Evolutionary conservation across 2,113 vertebrate species (phyloP).

Genomic region (Xenopus tropicalis): DNA sequence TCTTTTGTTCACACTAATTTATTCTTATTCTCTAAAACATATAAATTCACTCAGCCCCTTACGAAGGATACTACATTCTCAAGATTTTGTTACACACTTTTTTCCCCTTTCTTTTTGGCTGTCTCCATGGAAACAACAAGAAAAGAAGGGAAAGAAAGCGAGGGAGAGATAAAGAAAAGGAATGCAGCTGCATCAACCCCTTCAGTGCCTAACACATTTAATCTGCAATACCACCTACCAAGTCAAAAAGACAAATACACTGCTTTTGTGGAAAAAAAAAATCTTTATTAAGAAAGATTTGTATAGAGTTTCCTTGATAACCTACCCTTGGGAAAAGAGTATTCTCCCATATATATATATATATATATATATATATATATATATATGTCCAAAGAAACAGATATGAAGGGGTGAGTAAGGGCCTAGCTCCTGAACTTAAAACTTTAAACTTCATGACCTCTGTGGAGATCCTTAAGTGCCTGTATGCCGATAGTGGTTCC

Average conservation of each 20-base stretch:
- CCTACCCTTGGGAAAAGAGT: background rate
- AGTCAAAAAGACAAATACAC: background rate
- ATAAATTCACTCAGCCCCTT: background rate
- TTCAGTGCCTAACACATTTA: conserved; percentile 11
- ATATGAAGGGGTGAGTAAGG: no score
- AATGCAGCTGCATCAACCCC: conserved; percentile 23
- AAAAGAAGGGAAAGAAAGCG: conserved; percentile 24
- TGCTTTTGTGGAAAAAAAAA: no score
- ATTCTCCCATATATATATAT: no score
- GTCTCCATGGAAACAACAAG: conserved; percentile 42
- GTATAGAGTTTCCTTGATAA: background rate
- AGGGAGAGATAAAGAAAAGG: conserved; percentile 25
- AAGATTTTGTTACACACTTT: conserved; percentile 23
- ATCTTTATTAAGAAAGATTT: no score
- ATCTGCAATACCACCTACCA: background rate
- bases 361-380: no score
- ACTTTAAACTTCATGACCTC: no score
- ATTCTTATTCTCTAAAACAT: background rate
- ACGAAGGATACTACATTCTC: conserved; percentile 5
- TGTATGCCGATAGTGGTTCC: no score
- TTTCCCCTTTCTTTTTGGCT: conserved; percentile 5
- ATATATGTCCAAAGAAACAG: no score
- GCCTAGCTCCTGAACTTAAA: no score
- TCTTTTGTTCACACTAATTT: background rate
- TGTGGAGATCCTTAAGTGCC: no score